Evolutionary conservation across 1,140 invertebrate species (phyloP).

Genomic region (Aphelenchoides avenae): DNA sequence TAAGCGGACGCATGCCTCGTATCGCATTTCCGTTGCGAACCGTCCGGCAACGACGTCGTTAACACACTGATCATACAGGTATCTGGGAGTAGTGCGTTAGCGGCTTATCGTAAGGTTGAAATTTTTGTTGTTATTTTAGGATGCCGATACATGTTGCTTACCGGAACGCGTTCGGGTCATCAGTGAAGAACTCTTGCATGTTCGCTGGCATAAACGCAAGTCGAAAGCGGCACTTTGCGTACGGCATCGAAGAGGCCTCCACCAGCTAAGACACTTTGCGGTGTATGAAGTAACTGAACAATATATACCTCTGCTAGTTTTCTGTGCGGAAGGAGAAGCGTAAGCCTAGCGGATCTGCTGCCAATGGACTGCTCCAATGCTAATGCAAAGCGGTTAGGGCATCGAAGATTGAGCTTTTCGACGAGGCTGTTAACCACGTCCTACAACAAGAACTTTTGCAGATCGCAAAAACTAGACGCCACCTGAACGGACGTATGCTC

Average conservation of each 20-base stretch:
- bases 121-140: too few species aligned
- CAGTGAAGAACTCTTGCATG: slow-evolving; percentile 73
- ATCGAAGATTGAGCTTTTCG: slow-evolving; percentile 76
- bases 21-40: slow-evolving; percentile 82
- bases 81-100: too few species aligned
- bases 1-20: slow-evolving; percentile 76
- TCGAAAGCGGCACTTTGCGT: slow-evolving; percentile 76
- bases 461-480: slow-evolving; percentile 11
- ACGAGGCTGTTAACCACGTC: slow-evolving; percentile 77
- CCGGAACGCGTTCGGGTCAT: slow-evolving; percentile 76
- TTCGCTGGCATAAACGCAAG: slow-evolving; percentile 80
- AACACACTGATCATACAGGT: slow-evolving; percentile 81
- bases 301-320: slow-evolving; percentile 73
- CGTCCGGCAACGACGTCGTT: slow-evolving; percentile 85
- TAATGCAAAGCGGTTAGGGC: slow-evolving; percentile 77
- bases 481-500: slow-evolving; percentile 75
- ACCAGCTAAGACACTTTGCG: slow-evolving; percentile 8
- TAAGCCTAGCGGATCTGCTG: slow-evolving; percentile 75
- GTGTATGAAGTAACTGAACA: slow-evolving; percentile 3
- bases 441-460: slow-evolving; percentile 16
- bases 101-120: too few species aligned
- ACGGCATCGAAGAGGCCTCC: background rate
- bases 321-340: slow-evolving; percentile 75
- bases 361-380: slow-evolving; percentile 84
- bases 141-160: too few species aligned